These are phyloP conservation scores for Phrynosoma platyrhinos DNA, from an alignment of 2,113 vertebrate genomes.

Conservation along the genomic window DNA sequence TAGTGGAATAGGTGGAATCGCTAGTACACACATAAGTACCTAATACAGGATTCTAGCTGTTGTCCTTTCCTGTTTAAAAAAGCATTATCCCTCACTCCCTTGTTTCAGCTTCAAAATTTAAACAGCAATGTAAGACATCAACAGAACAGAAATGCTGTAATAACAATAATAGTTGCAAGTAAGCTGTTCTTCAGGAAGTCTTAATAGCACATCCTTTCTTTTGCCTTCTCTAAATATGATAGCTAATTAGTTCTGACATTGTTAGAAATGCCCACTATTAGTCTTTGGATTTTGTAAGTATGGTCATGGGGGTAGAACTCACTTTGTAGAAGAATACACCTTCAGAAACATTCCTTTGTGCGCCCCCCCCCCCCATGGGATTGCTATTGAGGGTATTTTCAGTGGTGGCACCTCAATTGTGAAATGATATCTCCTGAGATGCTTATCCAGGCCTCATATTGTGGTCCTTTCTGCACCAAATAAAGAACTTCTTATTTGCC, in stretches of 20 bases:
- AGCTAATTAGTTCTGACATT: not conserved
- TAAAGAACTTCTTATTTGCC: not conserved
- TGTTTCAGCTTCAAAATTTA: not conserved
- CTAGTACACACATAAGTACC: too few species aligned
- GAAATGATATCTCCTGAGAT: not conserved
- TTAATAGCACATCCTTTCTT: not conserved
- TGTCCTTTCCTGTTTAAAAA: too few species aligned
- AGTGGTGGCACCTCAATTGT: not conserved
- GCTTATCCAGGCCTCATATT: not conserved
- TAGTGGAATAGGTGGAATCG: not conserved
- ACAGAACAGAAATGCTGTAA: not conserved
- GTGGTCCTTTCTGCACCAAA: not conserved
- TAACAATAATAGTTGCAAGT: not conserved
- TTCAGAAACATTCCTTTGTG: not conserved
- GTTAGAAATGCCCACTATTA: not conserved
- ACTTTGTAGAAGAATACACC: not conserved
- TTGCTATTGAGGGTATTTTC: not conserved
- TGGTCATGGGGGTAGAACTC: not conserved
- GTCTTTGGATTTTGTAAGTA: not conserved
- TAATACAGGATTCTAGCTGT: not conserved
- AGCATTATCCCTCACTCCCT: too few species aligned
- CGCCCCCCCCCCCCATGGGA: not conserved
- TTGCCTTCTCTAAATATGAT: not conserved
- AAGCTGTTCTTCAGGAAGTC: not conserved
- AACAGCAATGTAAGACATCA: not conserved